Evolutionary conservation across 1,140 invertebrate genomes (phyloP).

Genomic region (Ridgeia piscesae): DNA sequence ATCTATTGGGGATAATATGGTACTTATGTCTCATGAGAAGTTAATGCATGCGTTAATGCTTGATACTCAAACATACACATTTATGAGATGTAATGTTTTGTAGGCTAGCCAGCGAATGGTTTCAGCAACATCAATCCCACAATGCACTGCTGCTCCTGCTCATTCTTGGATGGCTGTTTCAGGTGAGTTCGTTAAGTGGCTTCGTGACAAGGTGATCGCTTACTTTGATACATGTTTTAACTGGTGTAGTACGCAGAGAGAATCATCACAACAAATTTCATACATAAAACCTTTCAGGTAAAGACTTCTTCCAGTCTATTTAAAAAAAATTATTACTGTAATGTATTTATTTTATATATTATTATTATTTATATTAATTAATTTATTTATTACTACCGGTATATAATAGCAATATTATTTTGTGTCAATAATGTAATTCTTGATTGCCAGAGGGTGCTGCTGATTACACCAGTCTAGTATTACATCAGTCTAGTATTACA

Average conservation of each 20-base stretch:
- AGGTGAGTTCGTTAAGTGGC: background rate
- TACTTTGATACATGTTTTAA: background rate
- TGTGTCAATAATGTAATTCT: too few relatives aligned
- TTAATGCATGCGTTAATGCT: background rate
- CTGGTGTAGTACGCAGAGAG: background rate
- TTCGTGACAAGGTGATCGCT: background rate
- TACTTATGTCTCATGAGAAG: background rate
- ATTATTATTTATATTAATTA: too few relatives aligned
- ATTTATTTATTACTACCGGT: too few relatives aligned
- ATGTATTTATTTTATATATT: background rate
- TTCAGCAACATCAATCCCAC: background rate
- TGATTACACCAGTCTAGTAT: too few relatives aligned
- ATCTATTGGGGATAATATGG: too few relatives aligned
- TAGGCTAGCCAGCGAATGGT: conserved; percentile 9
- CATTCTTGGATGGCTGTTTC: conserved; percentile 12
- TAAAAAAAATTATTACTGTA: background rate
- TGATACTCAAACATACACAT: too few relatives aligned
- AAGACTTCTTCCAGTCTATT: background rate
- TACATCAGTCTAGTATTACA: too few relatives aligned
- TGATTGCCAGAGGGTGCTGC: too few relatives aligned
- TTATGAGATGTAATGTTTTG: background rate
- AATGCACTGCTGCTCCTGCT: background rate
- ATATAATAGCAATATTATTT: too few relatives aligned
- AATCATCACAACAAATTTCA: background rate
- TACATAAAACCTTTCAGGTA: background rate